Evolutionary conservation across 2,797 vertebrate genomes (phyloP).

Genomic region (Manis pentadactyla): DNA sequence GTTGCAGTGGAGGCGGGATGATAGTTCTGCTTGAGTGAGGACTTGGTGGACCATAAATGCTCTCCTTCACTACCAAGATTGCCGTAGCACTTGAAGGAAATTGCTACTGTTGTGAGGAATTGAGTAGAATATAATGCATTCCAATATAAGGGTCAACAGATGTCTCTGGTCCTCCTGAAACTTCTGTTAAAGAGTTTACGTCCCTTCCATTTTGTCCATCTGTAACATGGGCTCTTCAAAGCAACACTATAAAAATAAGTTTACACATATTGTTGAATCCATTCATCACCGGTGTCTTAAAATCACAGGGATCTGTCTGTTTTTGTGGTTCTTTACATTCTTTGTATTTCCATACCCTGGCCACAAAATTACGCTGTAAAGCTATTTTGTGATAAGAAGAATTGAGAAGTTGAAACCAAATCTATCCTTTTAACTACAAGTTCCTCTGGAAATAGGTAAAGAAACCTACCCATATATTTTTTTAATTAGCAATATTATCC

Average conservation of each 20-base stretch:
- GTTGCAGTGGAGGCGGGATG: background rate
- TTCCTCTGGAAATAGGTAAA: constrained; percentile 20
- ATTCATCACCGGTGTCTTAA: background rate
- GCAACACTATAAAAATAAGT: background rate
- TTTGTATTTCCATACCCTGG: background rate
- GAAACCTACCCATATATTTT: background rate
- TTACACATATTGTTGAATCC: background rate
- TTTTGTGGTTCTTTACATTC: background rate
- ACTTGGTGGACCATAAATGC: background rate
- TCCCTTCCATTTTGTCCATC: background rate
- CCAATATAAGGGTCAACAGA: background rate
- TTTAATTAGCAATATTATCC: background rate
- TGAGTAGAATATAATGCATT: background rate
- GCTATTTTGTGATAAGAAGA: constrained; percentile 4
- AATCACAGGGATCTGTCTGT: background rate
- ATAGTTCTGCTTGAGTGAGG: background rate
- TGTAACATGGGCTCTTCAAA: background rate
- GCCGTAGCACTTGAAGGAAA: background rate
- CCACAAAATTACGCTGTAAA: background rate
- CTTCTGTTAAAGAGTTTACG: background rate
- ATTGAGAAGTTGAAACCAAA: background rate
- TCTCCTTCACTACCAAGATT: background rate
- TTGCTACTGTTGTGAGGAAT: background rate
- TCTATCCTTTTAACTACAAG: background rate
- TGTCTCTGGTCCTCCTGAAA: background rate